Percentiles rank a stretch among this genome's conserved stretches.
phyloP scores from a whole-genome alignment of 35 echinoderm and acorn worm species.

The Lytechinus variegatus region DNA sequence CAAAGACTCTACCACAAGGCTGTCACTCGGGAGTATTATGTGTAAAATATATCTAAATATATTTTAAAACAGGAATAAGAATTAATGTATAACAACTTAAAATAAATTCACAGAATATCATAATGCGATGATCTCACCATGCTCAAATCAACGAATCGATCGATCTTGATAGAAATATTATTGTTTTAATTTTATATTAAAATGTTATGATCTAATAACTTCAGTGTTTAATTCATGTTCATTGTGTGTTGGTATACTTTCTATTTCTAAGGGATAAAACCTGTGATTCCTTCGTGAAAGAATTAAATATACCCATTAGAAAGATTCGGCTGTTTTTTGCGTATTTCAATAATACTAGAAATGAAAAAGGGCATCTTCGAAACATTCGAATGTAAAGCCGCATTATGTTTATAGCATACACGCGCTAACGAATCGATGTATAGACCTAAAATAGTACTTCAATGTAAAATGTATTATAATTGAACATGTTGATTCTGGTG shows the following conservation, averaged over 20 bases:
- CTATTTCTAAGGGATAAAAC: not conserved
- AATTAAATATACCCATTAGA: not conserved
- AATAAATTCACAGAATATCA: too few relatives aligned
- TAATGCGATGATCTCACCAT: too few relatives aligned
- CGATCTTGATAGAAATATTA: too few relatives aligned
- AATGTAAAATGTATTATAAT: not conserved
- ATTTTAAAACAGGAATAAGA: too few relatives aligned
- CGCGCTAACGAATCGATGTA: too few relatives aligned
- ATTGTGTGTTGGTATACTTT: not conserved
- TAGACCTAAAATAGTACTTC: not conserved
- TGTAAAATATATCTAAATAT: too few relatives aligned
- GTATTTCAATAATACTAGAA: not conserved
- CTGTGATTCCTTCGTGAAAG: not conserved
- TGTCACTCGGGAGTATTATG: too few relatives aligned
- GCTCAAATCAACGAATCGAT: too few relatives aligned
- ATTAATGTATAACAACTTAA: too few relatives aligned
- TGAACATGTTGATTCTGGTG: not conserved
- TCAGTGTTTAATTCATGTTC: not conserved
- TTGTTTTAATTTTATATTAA: not conserved
- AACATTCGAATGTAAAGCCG: too few relatives aligned
- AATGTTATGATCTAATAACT: not conserved
- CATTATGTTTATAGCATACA: too few relatives aligned
- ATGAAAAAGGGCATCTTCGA: not conserved
- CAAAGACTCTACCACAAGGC: too few relatives aligned
- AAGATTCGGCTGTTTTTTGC: not conserved